These are phyloP conservation scores for Meda fulgida DNA, from an alignment of 2,797 vertebrate species.

Conservation along the genomic window DNA sequence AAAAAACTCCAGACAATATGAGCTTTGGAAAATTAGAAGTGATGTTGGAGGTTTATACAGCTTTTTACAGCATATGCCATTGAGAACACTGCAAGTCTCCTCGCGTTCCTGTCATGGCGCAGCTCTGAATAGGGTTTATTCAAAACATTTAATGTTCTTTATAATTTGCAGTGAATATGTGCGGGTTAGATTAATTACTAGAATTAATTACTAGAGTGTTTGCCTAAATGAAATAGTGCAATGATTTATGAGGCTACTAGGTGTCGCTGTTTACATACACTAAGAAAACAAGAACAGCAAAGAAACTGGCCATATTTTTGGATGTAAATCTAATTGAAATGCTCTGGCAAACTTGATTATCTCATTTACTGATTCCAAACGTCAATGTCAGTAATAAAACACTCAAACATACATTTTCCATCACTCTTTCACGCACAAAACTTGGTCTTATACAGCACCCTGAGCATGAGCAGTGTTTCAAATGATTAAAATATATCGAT, in stretches of 20 bases:
- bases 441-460: not conserved
- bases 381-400: not conserved
- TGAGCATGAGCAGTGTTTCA: not conserved
- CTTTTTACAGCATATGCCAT: too few species aligned
- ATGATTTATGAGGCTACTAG: constrained; percentile 8
- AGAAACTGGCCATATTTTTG: not conserved
- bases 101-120: too few species aligned
- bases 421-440: not conserved
- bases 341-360: not conserved
- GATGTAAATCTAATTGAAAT: not conserved
- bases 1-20: too few species aligned
- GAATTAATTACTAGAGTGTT: not conserved
- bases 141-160: not conserved
- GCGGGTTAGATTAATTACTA: not conserved
- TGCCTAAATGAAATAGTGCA: not conserved
- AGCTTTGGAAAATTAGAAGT: too few species aligned
- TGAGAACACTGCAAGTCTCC: too few species aligned
- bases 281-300: not conserved
- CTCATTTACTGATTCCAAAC: not conserved
- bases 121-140: too few species aligned
- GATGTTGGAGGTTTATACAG: too few species aligned
- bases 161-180: not conserved
- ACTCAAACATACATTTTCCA: not conserved
- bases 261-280: constrained; percentile 24
- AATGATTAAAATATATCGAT: not conserved